Evolutionary conservation across 2,888 invertebrate species (phyloP).

Genomic region (Oegoconia quadripuncta): DNA sequence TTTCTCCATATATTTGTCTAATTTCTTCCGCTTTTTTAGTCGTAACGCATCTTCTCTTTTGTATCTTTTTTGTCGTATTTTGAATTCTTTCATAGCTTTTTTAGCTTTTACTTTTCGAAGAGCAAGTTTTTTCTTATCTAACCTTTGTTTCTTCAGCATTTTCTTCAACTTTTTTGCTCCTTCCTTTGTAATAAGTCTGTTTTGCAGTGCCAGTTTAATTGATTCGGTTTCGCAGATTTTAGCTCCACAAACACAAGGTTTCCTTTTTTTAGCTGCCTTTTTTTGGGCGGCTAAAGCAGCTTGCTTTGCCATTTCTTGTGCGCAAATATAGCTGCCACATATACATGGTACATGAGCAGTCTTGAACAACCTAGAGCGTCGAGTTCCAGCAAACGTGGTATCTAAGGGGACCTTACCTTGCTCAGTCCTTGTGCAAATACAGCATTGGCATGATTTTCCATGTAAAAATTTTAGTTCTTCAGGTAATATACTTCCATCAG

Average conservation of each 20-base stretch:
- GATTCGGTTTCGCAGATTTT: background rate
- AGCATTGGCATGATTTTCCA: slow-evolving; percentile 14
- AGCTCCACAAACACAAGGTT: slow-evolving; percentile 2
- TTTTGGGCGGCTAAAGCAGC: background rate
- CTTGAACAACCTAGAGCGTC: too few species aligned
- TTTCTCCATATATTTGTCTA: slow-evolving; percentile 18
- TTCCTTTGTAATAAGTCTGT: background rate
- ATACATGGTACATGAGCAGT: slow-evolving; percentile 12
- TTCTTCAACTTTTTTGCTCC: slow-evolving; percentile 11
- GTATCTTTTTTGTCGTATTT: slow-evolving; percentile 12
- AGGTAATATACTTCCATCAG: background rate
- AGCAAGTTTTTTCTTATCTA: slow-evolving; percentile 9
- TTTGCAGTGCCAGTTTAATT: background rate
- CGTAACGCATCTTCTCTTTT: slow-evolving; percentile 19
- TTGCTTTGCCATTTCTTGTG: slow-evolving; percentile 3
- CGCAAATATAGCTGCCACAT: slow-evolving; percentile 21
- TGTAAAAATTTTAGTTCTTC: slow-evolving; percentile 4
- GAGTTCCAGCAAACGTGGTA: background rate
- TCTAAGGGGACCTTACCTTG: background rate
- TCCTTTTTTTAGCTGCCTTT: background rate
- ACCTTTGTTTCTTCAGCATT: slow-evolving; percentile 12
- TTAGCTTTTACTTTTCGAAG: slow-evolving; percentile 4
- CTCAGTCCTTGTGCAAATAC: slow-evolving; percentile 8
- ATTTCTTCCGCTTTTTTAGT: slow-evolving; percentile 16
- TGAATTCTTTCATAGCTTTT: slow-evolving; percentile 1